Evolutionary conservation across 2,113 vertebrate species (phyloP).

Genomic region (Limanda limanda): DNA sequence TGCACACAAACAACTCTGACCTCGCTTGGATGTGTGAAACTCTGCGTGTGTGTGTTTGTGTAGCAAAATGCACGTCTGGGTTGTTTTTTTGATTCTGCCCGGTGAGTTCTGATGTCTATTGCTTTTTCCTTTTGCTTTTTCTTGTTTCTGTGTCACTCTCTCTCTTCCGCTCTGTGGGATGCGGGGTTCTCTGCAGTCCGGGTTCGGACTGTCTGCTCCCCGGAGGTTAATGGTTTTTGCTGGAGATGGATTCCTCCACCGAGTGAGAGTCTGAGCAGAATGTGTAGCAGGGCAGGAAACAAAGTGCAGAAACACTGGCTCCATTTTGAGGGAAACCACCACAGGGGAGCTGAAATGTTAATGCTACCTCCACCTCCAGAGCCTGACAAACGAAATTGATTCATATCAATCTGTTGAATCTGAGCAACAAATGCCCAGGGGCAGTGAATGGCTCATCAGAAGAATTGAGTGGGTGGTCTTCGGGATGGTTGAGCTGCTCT

Average conservation of each 20-base stretch:
- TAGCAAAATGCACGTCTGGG: not conserved
- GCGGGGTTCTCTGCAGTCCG: slow-evolving; percentile 62
- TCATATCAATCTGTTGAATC: slow-evolving; percentile 75
- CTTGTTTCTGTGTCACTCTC: slow-evolving; percentile 26
- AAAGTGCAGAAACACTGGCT: slow-evolving; percentile 52
- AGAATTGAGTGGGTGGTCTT: slow-evolving; percentile 68
- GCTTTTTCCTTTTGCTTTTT: slow-evolving; percentile 14
- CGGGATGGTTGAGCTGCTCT: slow-evolving; percentile 55
- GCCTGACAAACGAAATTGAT: slow-evolving; percentile 65
- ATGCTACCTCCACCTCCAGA: slow-evolving; percentile 49
- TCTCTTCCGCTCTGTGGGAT: slow-evolving; percentile 55
- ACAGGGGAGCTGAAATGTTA: slow-evolving; percentile 60
- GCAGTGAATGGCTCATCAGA: slow-evolving; percentile 58
- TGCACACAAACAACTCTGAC: slow-evolving; percentile 34
- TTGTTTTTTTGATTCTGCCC: slow-evolving; percentile 29
- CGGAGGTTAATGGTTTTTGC: slow-evolving; percentile 76
- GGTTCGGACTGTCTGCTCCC: slow-evolving; percentile 70
- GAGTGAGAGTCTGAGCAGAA: slow-evolving; percentile 69
- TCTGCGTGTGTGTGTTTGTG: slow-evolving; percentile 7
- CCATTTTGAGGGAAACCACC: slow-evolving; percentile 54
- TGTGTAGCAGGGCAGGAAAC: slow-evolving; percentile 55
- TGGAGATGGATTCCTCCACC: slow-evolving; percentile 75
- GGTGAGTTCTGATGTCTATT: slow-evolving; percentile 24
- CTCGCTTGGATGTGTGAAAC: slow-evolving; percentile 15
- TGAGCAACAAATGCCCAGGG: slow-evolving; percentile 64